Base-by-base conservation (phyloP, 2,113 vertebrate genomes). In the Bombycilla garrulus region DNA sequence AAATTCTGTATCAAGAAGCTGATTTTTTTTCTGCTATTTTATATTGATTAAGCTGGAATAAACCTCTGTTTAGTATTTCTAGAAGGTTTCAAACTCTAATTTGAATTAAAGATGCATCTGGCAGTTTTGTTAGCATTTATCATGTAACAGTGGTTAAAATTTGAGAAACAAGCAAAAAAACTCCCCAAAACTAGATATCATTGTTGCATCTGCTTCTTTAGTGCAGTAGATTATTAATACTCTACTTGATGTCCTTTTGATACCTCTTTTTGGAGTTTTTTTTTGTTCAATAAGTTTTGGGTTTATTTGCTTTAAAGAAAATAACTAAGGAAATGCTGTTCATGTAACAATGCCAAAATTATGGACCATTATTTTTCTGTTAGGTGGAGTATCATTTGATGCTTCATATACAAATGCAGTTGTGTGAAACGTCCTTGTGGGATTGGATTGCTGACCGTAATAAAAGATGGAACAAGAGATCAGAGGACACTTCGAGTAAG, bases 351-450 rank as follows among this genome's bases (percentile, higher is more conserved):
- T 31, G 21, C 11, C 25, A 48, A 40, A 85, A 54, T 84, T 28
- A 79, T 20, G 28, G 26, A 9, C 38, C 2, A 0, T 45, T 88
- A 8, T 95, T 88, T 92, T 82, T 40, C 66, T 96, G 40, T 36
- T 93, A 99, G 99, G 98, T 98, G 38, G 98, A 98, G 74, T 99
- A 99, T 97, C 98, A 97, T 91, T 97, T 99, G 87, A 98, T 99
- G 99, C 98, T 99, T 88, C 98, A 99, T 89, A 99, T 99, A 79
- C 99, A 99, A 95, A 99, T 99, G 99, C 99, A 99, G 84, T 96
- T 99, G 47, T 99, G 99, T 93, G 98, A 99, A 90, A 98, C 96
- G 44, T 99, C 99, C 3, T 89, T 99, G 88, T 99, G 98, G 97
- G 99, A 99, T 77, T 99, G 99, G 99, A 99, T 99, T 95, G 92